Evolutionary conservation across 2,113 vertebrate genomes (phyloP).

Genomic region (Myrmecophaga tridactyla): DNA sequence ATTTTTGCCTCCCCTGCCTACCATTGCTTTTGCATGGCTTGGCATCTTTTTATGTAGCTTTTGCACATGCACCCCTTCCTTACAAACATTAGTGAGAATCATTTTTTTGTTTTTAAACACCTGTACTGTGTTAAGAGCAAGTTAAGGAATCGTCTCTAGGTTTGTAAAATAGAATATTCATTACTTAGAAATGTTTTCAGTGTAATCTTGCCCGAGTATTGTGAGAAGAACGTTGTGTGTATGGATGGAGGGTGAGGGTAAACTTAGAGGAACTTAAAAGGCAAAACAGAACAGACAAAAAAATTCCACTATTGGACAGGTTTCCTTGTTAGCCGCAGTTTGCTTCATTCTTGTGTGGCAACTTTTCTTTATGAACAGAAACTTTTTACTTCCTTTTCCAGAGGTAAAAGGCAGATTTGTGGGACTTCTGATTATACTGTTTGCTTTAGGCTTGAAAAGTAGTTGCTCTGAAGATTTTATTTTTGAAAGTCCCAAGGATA

Average conservation of each 20-base stretch:
- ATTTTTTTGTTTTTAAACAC: background rate
- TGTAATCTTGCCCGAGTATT: background rate
- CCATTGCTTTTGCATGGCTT: background rate
- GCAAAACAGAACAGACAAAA: background rate
- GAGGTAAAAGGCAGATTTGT: background rate
- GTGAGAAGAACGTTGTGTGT: too few species aligned
- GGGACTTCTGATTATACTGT: background rate
- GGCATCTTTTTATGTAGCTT: background rate
- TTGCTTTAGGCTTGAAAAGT: background rate
- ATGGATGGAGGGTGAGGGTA: too few species aligned
- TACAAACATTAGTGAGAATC: background rate
- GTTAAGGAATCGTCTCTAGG: background rate
- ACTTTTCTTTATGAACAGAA: background rate
- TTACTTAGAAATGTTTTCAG: background rate
- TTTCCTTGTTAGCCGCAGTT: background rate
- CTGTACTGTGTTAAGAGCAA: background rate
- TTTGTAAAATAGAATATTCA: background rate
- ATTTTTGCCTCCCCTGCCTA: background rate
- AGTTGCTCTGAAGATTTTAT: background rate
- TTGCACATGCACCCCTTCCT: fast-evolving
- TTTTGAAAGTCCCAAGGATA: background rate
- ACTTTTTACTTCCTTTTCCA: background rate
- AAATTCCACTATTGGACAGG: background rate
- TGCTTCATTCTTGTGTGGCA: background rate
- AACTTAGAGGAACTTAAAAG: background rate